Percentiles rank a stretch among this genome's conserved stretches.
Conservation (phyloP, 2,888 invertebrate genomes). For the Euproctis similis region DNA sequence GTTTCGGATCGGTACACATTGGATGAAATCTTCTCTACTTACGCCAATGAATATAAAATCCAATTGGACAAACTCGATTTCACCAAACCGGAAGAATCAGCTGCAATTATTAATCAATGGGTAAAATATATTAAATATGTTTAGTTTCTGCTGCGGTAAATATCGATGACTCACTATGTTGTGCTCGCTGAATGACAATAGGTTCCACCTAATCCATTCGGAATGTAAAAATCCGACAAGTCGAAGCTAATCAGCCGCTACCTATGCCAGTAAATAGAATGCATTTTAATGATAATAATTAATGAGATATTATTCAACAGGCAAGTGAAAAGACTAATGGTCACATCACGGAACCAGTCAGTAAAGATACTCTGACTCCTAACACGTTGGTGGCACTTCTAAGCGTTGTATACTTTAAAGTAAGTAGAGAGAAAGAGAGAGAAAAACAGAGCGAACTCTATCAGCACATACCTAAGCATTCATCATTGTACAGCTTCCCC, state of each 20-base stretch:
- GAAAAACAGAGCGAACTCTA: no score
- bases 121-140: constrained; percentile 6
- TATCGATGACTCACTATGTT: no score
- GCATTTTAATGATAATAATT: no score
- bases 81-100: constrained; percentile 20
- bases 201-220: no score
- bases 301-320: constrained; percentile 23
- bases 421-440: no score
- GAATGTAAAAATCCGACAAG: no score
- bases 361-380: constrained; percentile 14
- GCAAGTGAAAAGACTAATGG: constrained; percentile 36
- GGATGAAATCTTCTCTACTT: constrained; percentile 20
- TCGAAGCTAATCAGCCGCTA: no score
- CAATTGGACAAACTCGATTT: constrained; percentile 34
- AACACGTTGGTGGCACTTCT: constrained; percentile 29
- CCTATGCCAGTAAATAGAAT: no score
- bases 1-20: constrained; percentile 24
- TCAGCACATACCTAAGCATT: no score
- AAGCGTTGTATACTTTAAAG: constrained; percentile 42
- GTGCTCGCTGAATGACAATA: neutral
- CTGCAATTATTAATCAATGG: constrained; percentile 25
- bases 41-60: constrained; percentile 25
- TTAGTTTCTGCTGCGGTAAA: no score
- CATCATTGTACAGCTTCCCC: no score
- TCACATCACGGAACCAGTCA: constrained; percentile 32